Evolutionary conservation across 2,797 vertebrate genomes (phyloP).

Genomic region (Crocidura indochinensis): DNA sequence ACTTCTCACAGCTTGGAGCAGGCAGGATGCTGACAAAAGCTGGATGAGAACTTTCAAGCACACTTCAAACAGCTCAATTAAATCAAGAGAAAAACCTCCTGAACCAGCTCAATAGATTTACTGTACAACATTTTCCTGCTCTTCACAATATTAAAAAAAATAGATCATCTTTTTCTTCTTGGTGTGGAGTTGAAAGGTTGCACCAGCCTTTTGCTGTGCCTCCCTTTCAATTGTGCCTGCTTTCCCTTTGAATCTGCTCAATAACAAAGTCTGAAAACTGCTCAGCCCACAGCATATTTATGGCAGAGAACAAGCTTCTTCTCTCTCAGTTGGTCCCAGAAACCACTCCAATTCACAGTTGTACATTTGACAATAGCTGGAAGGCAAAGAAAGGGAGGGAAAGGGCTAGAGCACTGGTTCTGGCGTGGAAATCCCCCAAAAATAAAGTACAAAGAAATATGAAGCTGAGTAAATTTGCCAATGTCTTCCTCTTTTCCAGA

Average conservation of each 20-base stretch:
- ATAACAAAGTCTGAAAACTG: background rate
- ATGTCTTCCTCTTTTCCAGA: slow-evolving; percentile 83
- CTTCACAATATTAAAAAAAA: slow-evolving; percentile 49
- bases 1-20: background rate
- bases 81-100: slow-evolving; percentile 73
- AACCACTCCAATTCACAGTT: slow-evolving; percentile 63
- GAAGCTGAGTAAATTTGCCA: slow-evolving; percentile 87
- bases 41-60: slow-evolving; percentile 54
- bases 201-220: slow-evolving; percentile 12
- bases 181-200: slow-evolving; percentile 70
- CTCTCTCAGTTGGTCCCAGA: background rate
- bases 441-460: slow-evolving; percentile 83
- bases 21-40: background rate
- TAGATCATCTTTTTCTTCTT: background rate
- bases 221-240: slow-evolving; percentile 52
- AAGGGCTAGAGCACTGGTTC: slow-evolving; percentile 72
- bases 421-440: background rate
- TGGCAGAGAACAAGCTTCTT: background rate
- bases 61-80: slow-evolving; percentile 73
- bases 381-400: slow-evolving; percentile 68
- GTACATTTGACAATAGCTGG: slow-evolving; percentile 75
- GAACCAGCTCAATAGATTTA: slow-evolving; percentile 37
- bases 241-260: slow-evolving; percentile 48
- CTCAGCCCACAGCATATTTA: background rate
- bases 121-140: slow-evolving; percentile 23